Evolutionary conservation across 92 coral and sea anemone genomes (phyloP), one percentile per base, ranked within the genome.

Genomic region (Scolanthus callimorphus): DNA sequence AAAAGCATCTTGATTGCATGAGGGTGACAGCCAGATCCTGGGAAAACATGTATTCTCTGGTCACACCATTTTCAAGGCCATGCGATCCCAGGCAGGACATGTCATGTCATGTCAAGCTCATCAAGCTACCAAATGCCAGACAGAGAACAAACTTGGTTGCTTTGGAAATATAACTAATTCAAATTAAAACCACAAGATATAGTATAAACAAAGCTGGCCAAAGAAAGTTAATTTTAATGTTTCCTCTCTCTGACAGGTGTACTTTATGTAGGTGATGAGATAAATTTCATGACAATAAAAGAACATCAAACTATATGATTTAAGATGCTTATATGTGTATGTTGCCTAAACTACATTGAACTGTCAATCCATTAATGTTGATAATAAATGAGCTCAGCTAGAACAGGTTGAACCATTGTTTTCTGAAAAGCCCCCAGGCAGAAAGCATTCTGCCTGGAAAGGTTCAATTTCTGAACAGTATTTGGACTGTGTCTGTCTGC

Each of bases 61-160:
- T 46, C 52, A 46, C 52, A 46, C 52, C 19, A 46, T 46, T 34
- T 15, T 34, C 41, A 34, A 34, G 15, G 17, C 52, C 19, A 46
- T 46, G 52, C 52, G 22, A 46, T 46, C 15, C 8, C 41, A 34
- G n/a, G n/a, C n/a, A n/a, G n/a, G n/a, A 34, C 6, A 34, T 15
- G 15, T 15, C 41, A 34, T 34, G 8, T 34, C 15, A 34, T 34
- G 41, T 34, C 41, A 34, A 34, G 41, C 6, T 6, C 41, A 34
- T n/a, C n/a, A n/a, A n/a, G n/a, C n/a, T n/a, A n/a, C n/a, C n/a
- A n/a, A n/a, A n/a, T n/a, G n/a, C 41, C 41, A 34, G 15, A 34
- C 41, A 34, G 41, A 34, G 15, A 34, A 6, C 41, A 34, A 34
- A 6, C 41, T 34, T 6, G n/a, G n/a, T n/a, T n/a, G n/a, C n/a